Evolutionary conservation across 1,140 invertebrate species (phyloP).

Genomic region (Plutomurus gul): DNA sequence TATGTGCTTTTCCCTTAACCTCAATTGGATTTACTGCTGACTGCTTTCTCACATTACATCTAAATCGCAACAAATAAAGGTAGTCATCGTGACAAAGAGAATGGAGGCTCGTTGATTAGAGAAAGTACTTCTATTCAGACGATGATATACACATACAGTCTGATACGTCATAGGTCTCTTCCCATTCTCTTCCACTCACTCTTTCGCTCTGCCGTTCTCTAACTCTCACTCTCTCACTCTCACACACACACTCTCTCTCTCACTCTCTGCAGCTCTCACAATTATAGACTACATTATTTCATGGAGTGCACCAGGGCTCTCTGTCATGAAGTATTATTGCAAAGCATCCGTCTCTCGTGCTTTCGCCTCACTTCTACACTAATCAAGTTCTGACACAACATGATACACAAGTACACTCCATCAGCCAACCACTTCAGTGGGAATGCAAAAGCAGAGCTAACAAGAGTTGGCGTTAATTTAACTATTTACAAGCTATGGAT

Average conservation of each 20-base stretch:
- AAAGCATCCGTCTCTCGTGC: too few relatives aligned
- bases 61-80: slow-evolving; percentile 12
- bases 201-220: background rate
- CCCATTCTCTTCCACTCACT: background rate
- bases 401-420: background rate
- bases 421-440: background rate
- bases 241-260: too few relatives aligned
- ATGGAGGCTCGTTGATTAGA: slow-evolving; percentile 21
- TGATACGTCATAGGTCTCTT: too few relatives aligned
- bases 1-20: slow-evolving; percentile 6
- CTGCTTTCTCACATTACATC: slow-evolving; percentile 28
- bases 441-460: background rate
- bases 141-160: too few relatives aligned
- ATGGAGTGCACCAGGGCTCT: too few relatives aligned
- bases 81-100: slow-evolving; percentile 13
- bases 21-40: slow-evolving; percentile 27
- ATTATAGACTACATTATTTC: too few relatives aligned
- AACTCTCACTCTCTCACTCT: background rate
- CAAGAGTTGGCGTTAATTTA: background rate
- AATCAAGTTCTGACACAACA: slow-evolving; percentile 23
- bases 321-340: too few relatives aligned
- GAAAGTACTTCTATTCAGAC: slow-evolving; percentile 24
- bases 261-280: background rate
- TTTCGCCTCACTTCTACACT: background rate
- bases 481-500: background rate